These are phyloP conservation scores for Charina bottae DNA, from an alignment of 2,113 vertebrate genomes.

Conservation along the genomic window DNA sequence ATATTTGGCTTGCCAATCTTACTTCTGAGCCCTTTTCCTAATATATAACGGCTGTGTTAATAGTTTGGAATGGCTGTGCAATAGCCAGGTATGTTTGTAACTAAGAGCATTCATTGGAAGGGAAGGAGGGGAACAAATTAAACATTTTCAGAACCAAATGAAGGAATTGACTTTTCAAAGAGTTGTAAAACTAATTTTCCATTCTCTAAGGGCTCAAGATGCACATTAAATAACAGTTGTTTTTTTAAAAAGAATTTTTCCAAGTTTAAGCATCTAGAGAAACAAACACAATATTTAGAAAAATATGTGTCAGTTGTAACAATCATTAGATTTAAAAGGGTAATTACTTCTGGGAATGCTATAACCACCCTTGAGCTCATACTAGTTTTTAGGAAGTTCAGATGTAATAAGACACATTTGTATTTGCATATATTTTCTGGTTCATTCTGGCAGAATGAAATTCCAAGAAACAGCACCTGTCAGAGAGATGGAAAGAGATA, in stretches of 20 bases:
- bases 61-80: not conserved
- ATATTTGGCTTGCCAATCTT: accelerated
- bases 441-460: not conserved
- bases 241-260: not conserved
- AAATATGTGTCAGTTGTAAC: not conserved
- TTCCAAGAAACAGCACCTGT: not conserved
- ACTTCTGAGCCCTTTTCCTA: not conserved
- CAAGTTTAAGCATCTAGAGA: not conserved
- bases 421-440: not conserved
- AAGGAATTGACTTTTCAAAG: not conserved
- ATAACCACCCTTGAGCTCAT: not conserved
- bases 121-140: not conserved
- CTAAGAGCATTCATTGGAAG: not conserved
- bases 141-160: not conserved
- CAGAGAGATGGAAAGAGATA: not conserved
- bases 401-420: not conserved
- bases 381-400: not conserved
- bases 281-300: not conserved
- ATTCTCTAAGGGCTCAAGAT: not conserved
- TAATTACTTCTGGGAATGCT: slow-evolving; percentile 8
- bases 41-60: not conserved
- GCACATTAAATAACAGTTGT: not conserved
- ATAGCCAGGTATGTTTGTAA: not conserved
- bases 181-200: not conserved
- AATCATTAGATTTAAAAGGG: not conserved